A percentile compares a stretch with the other conserved stretches of the same genome.
phyloP scores from a whole-genome alignment of 2,888 invertebrate genomes.

The Oasisia sp. region DNA sequence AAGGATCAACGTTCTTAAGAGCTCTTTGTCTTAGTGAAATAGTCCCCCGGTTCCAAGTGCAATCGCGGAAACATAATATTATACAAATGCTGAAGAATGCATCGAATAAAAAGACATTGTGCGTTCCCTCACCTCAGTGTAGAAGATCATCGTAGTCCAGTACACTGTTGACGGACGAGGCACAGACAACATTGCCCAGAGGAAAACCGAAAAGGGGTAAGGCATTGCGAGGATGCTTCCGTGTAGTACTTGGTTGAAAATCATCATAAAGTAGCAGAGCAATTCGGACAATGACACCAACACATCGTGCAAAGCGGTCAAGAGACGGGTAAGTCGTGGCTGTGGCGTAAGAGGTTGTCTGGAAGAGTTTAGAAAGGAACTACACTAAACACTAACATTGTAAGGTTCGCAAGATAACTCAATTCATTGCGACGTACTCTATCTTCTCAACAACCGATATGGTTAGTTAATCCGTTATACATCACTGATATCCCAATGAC shows the following conservation, averaged over 20 bases:
- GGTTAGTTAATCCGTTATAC: too few species aligned
- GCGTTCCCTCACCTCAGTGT: conserved; percentile 23
- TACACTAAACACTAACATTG: not conserved
- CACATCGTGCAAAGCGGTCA: conserved; percentile 79
- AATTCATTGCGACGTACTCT: too few species aligned
- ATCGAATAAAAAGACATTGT: too few species aligned
- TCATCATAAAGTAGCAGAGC: conserved; percentile 83
- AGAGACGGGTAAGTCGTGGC: conserved; percentile 49
- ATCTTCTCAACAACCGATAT: too few species aligned
- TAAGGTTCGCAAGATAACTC: not conserved
- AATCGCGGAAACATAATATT: too few species aligned
- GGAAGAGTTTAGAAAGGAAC: not conserved
- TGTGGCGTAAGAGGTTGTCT: conserved; percentile 26
- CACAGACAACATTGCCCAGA: conserved; percentile 21
- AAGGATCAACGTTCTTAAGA: too few species aligned
- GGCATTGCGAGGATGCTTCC: conserved; percentile 22
- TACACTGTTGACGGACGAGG: not conserved
- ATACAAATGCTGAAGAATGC: too few species aligned
- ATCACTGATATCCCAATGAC: too few species aligned
- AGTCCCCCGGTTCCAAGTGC: too few species aligned
- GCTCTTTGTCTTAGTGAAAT: too few species aligned
- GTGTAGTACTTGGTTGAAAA: not conserved
- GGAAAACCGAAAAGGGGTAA: conserved; percentile 23
- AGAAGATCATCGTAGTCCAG: conserved; percentile 24
- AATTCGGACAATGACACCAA: conserved; percentile 89